These are phyloP conservation scores for Drosophila sproati DNA, from an alignment of 1,140 invertebrate genomes.

Conservation along the genomic window DNA sequence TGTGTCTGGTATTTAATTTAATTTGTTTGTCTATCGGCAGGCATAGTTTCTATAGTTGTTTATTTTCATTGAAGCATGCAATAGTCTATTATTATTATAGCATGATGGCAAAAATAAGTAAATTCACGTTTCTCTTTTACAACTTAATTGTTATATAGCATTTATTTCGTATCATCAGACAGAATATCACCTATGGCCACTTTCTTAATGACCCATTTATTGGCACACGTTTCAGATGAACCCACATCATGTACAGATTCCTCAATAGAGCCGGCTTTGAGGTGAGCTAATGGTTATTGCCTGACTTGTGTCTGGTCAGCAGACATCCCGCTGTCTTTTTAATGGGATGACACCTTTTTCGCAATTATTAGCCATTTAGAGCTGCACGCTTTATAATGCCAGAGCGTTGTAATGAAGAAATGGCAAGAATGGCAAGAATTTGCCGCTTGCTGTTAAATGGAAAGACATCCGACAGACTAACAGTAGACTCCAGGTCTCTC, in stretches of 20 bases:
- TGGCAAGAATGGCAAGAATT: conserved; percentile 16
- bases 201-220: conserved; percentile 13
- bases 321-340: neutral
- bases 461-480: neutral
- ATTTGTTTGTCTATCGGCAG: conserved; percentile 38
- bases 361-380: neutral
- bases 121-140: neutral
- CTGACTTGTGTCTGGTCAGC: conserved; percentile 8
- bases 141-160: neutral
- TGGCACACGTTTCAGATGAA: conserved; percentile 4
- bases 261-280: conserved; percentile 1
- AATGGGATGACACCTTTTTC: neutral
- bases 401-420: conserved; percentile 11
- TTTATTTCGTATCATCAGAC: neutral
- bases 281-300: conserved; percentile 4
- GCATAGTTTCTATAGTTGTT: conserved; percentile 58
- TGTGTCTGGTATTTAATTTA: conserved; percentile 72
- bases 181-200: neutral
- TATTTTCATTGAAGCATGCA: conserved; percentile 9
- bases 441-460: conserved; percentile 9
- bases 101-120: conserved; percentile 1
- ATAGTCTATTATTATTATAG: neutral
- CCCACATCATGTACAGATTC: conserved; percentile 29
- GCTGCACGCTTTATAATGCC: too few relatives aligned
- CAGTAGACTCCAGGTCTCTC: too few relatives aligned